Conservation (phyloP, 2,888 invertebrate genomes). For the Drosophila recens region DNA sequence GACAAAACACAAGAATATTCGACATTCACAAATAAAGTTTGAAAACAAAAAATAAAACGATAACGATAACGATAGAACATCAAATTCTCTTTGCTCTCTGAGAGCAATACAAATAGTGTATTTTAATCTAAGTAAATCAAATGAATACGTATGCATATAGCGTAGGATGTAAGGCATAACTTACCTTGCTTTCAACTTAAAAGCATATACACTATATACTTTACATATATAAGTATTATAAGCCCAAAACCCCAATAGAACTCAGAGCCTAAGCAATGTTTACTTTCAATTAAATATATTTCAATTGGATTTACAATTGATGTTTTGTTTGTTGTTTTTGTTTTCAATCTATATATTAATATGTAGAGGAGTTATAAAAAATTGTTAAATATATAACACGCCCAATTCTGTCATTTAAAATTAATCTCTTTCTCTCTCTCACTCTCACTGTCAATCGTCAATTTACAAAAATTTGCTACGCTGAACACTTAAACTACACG, state of each 20-base stretch:
- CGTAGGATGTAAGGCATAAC: conserved; percentile 50
- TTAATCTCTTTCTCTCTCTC: conserved; percentile 37
- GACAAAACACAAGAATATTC: conserved; percentile 5
- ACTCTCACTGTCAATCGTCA: conserved; percentile 17
- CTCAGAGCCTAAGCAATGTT: conserved; percentile 38
- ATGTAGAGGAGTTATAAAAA: conserved; percentile 56
- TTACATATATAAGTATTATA: conserved; percentile 1
- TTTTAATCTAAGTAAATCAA: conserved; percentile 18
- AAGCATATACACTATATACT: conserved; percentile 55
- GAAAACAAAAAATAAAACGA: conserved; percentile 2
- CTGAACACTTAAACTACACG: conserved; percentile 51
- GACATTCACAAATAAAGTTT: conserved; percentile 7
- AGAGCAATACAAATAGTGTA: conserved; percentile 15
- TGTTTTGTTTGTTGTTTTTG: conserved; percentile 14
- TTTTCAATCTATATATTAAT: conserved; percentile 11
- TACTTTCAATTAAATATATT: conserved; percentile 33
- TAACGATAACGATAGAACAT: conserved; percentile 7
- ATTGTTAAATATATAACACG: conserved; percentile 53
- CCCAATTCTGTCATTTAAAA: conserved; percentile 31
- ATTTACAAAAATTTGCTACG: conserved; percentile 52
- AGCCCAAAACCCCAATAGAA: conserved; percentile 20
- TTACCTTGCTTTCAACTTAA: conserved; percentile 62
- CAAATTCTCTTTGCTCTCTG: conserved; percentile 9
- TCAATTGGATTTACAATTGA: conserved; percentile 56
- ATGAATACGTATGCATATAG: conserved; percentile 48